These are phyloP conservation scores for Chrysogorgia sp. DNA, from an alignment of 92 coral and sea anemone species.

Conservation along the genomic window DNA sequence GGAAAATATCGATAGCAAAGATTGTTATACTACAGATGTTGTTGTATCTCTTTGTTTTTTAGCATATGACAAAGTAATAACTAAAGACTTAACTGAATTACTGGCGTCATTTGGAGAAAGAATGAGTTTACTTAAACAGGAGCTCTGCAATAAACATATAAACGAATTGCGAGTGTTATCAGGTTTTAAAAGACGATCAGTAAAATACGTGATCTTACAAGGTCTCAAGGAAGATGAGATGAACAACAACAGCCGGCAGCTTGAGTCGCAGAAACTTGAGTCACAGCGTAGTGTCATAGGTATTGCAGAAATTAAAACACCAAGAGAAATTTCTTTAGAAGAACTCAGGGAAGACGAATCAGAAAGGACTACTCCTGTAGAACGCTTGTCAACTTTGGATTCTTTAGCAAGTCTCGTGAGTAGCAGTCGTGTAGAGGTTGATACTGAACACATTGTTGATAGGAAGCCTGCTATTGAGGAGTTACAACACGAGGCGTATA, in stretches of 20 bases:
- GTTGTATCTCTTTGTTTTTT: not conserved
- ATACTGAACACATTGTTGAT: not conserved
- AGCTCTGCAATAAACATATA: constrained; percentile 20
- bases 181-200: constrained; percentile 11
- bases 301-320: no score
- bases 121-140: constrained; percentile 11
- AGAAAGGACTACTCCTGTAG: not conserved
- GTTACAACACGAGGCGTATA: constrained; percentile 29
- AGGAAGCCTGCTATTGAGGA: constrained; percentile 5
- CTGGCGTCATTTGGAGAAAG: constrained; percentile 5
- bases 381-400: not conserved
- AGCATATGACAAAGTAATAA: constrained; percentile 3
- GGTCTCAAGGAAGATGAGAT: not conserved
- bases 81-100: not conserved
- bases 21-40: no score
- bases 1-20: no score
- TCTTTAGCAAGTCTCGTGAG: no score
- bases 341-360: not conserved
- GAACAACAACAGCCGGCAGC: not conserved
- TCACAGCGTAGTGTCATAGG: no score
- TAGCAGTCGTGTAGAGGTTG: not conserved
- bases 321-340: not conserved
- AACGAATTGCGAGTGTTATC: constrained; percentile 14
- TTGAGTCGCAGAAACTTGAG: no score
- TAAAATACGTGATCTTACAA: not conserved